phyloP scores from a whole-genome alignment of 2,113 vertebrate species.

The Osmerus mordax region DNA sequence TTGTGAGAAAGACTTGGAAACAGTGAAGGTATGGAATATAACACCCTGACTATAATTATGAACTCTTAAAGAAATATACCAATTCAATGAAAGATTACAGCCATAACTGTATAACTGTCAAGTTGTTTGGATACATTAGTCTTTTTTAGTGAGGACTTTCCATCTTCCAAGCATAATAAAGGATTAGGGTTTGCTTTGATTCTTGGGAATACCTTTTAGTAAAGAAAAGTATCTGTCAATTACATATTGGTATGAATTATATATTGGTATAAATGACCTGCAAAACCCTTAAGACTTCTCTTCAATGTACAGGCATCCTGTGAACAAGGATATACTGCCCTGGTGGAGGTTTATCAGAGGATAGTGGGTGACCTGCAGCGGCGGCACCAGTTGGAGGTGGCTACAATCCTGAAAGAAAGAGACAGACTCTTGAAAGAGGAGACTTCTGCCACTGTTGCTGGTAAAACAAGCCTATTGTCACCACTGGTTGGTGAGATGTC shows the following conservation, averaged over 20 bases:
- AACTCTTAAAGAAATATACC: neutral
- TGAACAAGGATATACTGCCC: conserved; percentile 80
- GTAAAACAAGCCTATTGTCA: conserved; percentile 51
- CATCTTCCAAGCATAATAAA: neutral
- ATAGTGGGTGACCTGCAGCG: conserved; percentile 84
- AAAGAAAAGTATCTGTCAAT: neutral
- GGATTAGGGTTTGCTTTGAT: too few species aligned
- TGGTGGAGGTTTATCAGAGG: conserved; percentile 88
- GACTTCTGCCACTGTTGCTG: conserved; percentile 87
- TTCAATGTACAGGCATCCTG: conserved; percentile 74
- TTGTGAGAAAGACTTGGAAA: conserved; percentile 82
- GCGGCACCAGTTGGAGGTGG: conserved; percentile 87
- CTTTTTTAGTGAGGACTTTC: too few species aligned
- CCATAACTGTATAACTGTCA: too few species aligned
- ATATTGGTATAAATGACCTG: neutral
- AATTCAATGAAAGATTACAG: too few species aligned
- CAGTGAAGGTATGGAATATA: conserved; percentile 75
- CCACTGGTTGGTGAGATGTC: neutral
- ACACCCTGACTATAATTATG: neutral
- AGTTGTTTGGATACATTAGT: too few species aligned
- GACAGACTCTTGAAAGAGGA: conserved; percentile 88
- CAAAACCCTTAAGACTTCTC: neutral
- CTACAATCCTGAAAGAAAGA: conserved; percentile 84
- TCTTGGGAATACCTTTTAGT: too few species aligned
- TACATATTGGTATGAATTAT: neutral